Evolutionary conservation across 2,888 invertebrate species (phyloP).

Genomic region (Ectemnius cavifrons): DNA sequence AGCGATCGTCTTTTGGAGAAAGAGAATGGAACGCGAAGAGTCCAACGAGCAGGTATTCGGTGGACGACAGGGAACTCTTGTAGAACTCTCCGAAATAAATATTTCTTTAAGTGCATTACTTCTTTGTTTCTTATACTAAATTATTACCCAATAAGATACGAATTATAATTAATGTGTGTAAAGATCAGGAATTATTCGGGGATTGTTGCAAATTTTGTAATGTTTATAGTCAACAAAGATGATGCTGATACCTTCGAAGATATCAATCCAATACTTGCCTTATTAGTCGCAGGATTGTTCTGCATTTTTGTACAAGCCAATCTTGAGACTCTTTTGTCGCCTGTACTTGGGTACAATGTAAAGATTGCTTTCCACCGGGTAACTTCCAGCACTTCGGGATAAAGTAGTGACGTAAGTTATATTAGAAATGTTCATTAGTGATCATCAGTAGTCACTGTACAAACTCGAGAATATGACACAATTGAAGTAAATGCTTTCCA

Average conservation of each 20-base stretch:
- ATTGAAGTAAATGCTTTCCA: too few relatives aligned
- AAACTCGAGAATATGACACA: too few relatives aligned
- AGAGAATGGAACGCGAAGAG: too few relatives aligned
- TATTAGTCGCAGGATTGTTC: conserved; percentile 27
- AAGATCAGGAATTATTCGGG: background rate
- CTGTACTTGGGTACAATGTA: conserved; percentile 56
- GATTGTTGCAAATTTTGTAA: too few relatives aligned
- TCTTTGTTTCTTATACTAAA: conserved; percentile 23
- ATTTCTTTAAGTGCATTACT: too few relatives aligned
- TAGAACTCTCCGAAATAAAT: too few relatives aligned
- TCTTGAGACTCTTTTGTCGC: conserved; percentile 42
- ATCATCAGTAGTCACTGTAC: too few relatives aligned
- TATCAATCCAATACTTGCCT: conserved; percentile 11
- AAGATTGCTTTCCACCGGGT: conserved; percentile 61
- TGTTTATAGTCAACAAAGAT: conserved; percentile 61
- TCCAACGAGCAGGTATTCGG: too few relatives aligned
- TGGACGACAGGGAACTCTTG: too few relatives aligned
- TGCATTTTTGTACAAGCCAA: conserved; percentile 42
- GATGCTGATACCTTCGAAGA: conserved; percentile 22
- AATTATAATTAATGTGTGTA: too few relatives aligned
- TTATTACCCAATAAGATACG: conserved; percentile 50
- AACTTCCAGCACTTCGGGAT: conserved; percentile 72
- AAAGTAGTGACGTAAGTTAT: conserved; percentile 52
- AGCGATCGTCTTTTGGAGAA: too few relatives aligned
- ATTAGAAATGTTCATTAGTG: too few relatives aligned